Conservation (phyloP, 2,888 invertebrate genomes). For the Drosophila eohydei region DNA sequence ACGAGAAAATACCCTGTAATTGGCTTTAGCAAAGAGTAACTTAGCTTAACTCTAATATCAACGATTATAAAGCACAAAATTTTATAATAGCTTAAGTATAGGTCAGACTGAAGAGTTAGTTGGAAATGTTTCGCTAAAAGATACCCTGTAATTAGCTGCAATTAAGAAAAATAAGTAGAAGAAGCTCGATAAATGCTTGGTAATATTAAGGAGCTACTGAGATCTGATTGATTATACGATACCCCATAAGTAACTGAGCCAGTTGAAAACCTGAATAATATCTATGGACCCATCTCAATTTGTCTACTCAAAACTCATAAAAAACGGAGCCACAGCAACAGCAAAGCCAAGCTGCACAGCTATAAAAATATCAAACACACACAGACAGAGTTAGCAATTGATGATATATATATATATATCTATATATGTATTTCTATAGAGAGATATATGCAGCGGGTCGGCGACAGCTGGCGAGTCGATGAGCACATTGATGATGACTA, state of each 20-base stretch:
- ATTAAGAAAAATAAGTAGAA: neutral
- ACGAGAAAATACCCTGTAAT: neutral
- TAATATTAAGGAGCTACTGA: neutral
- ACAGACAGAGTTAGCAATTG: neutral
- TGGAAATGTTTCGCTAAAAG: neutral
- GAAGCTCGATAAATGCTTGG: neutral
- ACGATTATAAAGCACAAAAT: neutral
- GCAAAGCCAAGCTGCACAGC: constrained; percentile 10
- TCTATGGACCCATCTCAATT: too few relatives aligned
- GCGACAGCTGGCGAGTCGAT: constrained; percentile 37
- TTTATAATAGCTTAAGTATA: neutral
- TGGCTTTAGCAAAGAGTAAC: neutral
- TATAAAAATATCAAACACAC: constrained; percentile 28
- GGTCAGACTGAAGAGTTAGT: neutral
- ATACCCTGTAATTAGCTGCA: neutral
- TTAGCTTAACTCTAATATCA: neutral
- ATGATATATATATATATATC: neutral
- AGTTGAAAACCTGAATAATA: neutral
- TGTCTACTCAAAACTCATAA: neutral
- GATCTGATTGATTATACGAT: too few relatives aligned
- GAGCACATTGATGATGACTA: constrained; percentile 68
- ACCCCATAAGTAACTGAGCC: neutral
- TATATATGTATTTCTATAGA: neutral
- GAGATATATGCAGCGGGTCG: constrained; percentile 7
- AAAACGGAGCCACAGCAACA: neutral